Percentiles rank a stretch among this genome's conserved stretches.
Evolutionary conservation across 1,140 invertebrate species (phyloP).

Genomic region (Scylla paramamosain): DNA sequence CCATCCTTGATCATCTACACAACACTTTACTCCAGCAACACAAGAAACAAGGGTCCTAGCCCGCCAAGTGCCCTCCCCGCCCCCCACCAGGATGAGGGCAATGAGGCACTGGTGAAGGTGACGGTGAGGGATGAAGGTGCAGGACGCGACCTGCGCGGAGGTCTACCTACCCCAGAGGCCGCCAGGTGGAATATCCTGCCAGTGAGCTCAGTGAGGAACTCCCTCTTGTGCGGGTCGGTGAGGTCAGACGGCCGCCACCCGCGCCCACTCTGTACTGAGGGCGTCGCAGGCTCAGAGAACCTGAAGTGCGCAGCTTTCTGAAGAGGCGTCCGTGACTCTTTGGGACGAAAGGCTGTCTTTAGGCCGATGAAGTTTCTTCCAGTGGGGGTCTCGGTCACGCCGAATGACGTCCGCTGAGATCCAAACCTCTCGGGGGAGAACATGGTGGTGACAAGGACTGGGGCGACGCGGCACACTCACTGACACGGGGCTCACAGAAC

Average conservation of each 20-base stretch:
- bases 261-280: slow-evolving; percentile 83
- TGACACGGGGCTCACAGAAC: neutral
- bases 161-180: slow-evolving; percentile 82
- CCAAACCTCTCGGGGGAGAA: slow-evolving; percentile 65
- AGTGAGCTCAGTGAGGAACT: slow-evolving; percentile 89
- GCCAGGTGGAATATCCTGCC: slow-evolving; percentile 89
- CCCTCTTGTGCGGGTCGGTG: slow-evolving; percentile 88
- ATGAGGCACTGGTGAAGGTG: neutral
- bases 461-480: neutral
- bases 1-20: neutral
- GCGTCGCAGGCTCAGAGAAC: slow-evolving; percentile 73
- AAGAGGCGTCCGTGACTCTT: slow-evolving; percentile 50
- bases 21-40: neutral
- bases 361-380: slow-evolving; percentile 64
- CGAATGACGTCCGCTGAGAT: slow-evolving; percentile 46
- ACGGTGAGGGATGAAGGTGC: neutral
- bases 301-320: slow-evolving; percentile 60
- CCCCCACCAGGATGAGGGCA: neutral
- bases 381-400: neutral
- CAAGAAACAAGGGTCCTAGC: neutral
- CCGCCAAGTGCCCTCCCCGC: neutral
- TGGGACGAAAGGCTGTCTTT: slow-evolving; percentile 62
- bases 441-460: slow-evolving; percentile 26
- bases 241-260: slow-evolving; percentile 92
- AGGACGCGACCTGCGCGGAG: neutral